Percentiles rank a stretch among this genome's conserved stretches.
These are phyloP conservation scores for Eleutherodactylus coqui DNA, from an alignment of 2,797 vertebrate species.

Conservation along the genomic window DNA sequence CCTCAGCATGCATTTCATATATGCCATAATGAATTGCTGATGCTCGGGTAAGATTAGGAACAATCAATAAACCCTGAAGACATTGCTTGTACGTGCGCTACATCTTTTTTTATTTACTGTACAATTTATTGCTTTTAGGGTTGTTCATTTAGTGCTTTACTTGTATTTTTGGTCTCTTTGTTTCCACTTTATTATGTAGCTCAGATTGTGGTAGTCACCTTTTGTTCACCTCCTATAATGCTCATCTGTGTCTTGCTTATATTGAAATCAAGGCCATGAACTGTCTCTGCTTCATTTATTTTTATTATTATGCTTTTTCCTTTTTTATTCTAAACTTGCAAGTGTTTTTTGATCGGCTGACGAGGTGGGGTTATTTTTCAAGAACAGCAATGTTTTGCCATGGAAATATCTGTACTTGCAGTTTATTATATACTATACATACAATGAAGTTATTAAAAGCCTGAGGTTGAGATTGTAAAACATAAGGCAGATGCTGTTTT, in stretches of 20 bases:
- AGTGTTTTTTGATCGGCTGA: neutral
- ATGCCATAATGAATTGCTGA: neutral
- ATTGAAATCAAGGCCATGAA: neutral
- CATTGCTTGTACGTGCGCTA: neutral
- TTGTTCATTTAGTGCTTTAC: neutral
- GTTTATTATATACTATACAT: neutral
- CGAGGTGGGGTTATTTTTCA: neutral
- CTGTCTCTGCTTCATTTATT: neutral
- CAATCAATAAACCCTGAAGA: neutral
- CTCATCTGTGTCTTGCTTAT: neutral
- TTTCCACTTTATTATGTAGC: neutral
- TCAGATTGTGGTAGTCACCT: neutral
- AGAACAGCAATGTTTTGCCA: neutral
- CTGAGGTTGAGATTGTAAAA: neutral
- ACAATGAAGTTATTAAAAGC: neutral
- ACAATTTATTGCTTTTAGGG: neutral
- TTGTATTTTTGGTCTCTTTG: neutral
- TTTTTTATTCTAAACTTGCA: neutral
- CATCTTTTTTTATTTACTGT: neutral
- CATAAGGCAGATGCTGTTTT: conserved; percentile 1
- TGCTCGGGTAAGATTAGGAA: neutral
- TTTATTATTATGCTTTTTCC: neutral
- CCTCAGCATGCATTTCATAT: neutral
- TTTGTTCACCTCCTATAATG: neutral
- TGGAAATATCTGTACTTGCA: neutral